phyloP scores from a whole-genome alignment of 1,140 invertebrate species.

The Pachypeltis micranthus region DNA sequence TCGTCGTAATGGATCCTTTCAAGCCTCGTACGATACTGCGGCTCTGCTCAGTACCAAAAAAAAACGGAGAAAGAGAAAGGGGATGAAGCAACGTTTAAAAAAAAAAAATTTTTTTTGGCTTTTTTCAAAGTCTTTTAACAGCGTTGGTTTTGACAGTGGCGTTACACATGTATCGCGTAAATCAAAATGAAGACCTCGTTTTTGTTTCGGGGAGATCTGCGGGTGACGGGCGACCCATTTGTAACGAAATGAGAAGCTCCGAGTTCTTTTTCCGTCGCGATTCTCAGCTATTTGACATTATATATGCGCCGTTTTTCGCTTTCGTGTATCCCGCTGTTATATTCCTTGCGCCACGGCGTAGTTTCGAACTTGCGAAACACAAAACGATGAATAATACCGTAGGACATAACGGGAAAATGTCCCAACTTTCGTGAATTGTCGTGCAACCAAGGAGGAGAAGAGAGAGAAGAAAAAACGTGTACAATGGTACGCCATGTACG shows the following conservation, averaged over 20 bases:
- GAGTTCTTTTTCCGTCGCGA: too few relatives aligned
- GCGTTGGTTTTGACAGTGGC: slow-evolving; percentile 3
- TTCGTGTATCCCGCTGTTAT: too few relatives aligned
- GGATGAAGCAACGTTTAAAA: background rate
- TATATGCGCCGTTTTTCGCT: too few relatives aligned
- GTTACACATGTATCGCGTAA: slow-evolving; percentile 8
- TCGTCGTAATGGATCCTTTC: slow-evolving; percentile 1
- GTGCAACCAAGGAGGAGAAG: too few relatives aligned
- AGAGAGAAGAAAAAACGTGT: too few relatives aligned
- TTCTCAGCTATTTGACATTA: too few relatives aligned
- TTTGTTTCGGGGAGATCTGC: background rate
- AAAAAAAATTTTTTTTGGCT: background rate
- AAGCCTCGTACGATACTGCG: background rate
- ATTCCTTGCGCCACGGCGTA: too few relatives aligned
- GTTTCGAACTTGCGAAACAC: too few relatives aligned
- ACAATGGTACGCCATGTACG: too few relatives aligned
- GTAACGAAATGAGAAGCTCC: background rate
- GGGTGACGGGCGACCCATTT: background rate
- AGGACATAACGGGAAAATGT: too few relatives aligned
- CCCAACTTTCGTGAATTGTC: too few relatives aligned
- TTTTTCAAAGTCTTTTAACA: background rate
- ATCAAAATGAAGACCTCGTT: background rate
- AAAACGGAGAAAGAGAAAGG: background rate
- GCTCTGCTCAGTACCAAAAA: background rate
- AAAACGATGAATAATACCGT: too few relatives aligned